Evolutionary conservation across 1,140 invertebrate genomes (phyloP).

Genomic region (Scaptomyza graminum): DNA sequence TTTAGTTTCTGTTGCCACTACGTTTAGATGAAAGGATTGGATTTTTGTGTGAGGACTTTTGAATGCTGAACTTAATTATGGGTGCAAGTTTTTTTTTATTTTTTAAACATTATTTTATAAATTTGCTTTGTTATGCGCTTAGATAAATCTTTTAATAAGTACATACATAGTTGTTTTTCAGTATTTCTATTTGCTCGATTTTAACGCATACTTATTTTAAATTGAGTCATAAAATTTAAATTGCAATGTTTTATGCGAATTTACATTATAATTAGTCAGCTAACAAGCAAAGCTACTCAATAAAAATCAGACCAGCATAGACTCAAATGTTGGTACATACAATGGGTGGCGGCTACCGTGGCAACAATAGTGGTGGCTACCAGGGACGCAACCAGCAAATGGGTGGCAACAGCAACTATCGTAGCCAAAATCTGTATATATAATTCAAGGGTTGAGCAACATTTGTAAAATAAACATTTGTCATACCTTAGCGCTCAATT

Average conservation of each 20-base stretch:
- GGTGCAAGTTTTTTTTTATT: slow-evolving; percentile 5
- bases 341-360: slow-evolving; percentile 52
- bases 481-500: too few species aligned
- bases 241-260: too few species aligned
- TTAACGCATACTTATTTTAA: neutral
- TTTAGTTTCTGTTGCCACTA: slow-evolving; percentile 16
- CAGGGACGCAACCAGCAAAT: slow-evolving; percentile 71
- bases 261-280: too few species aligned
- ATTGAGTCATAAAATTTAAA: neutral
- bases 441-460: too few species aligned
- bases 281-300: too few species aligned
- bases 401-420: slow-evolving; percentile 63
- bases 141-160: neutral
- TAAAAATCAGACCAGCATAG: too few species aligned
- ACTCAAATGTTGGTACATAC: too few species aligned
- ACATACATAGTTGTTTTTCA: neutral
- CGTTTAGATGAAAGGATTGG: slow-evolving; percentile 49
- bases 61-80: slow-evolving; percentile 56
- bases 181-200: neutral
- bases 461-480: too few species aligned
- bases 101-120: neutral
- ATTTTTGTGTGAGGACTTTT: slow-evolving; percentile 46
- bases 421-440: slow-evolving; percentile 58
- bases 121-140: neutral
- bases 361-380: slow-evolving; percentile 60